Base-by-base conservation (phyloP, 2,888 invertebrate genomes). In the Heliconius charithonia region DNA sequence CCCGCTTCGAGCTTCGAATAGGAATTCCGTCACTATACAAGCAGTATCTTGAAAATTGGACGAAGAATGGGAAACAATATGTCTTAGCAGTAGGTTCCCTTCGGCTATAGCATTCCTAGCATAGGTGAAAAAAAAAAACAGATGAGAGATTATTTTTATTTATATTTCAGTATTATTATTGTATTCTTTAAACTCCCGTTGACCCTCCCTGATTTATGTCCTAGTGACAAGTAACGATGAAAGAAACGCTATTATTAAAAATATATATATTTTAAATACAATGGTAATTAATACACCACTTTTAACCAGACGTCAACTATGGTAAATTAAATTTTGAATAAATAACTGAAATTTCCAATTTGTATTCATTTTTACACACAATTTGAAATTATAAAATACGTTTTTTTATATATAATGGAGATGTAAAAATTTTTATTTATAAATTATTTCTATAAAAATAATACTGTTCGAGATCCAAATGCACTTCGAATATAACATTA, bases 401-500 rank as follows among this genome's bases (percentile, higher is more conserved):
- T 37, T 37, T 29, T 32, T 37, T 37, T 37, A 9, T 37, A 37
- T 37, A 9, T 45, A 45, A 45, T 12, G 25, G 0, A 22, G 7
- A 10, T 25, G 59, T 59, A 59, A 12, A 59, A 51, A 51, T 6
- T 45, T 16, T 16, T 16, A 45, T 19, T 19, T 51, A 22, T n/a
- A 51, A 51, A 51, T 19, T 19, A 51, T 4, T 51, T 19, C 19
- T 22, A 51, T 27, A 63, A 27, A 63, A 63, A 27, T 63, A 27
- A 13, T 16, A 7, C 16, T 19, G 7, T 62, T 62, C 10, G 10
- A 62, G 62, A 63, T 63, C 63, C 7, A 63, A 63, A 25, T 19
- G 63, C 25, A 63, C 27, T n/a, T 72, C 56, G 25, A 59, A 72
- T 72, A 25, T 59, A n/a, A 56, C 56, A 59, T 22, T 74, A 74